Evolutionary conservation across 2,797 vertebrate species (phyloP).

Genomic region (Syngnathus rostellatus): DNA sequence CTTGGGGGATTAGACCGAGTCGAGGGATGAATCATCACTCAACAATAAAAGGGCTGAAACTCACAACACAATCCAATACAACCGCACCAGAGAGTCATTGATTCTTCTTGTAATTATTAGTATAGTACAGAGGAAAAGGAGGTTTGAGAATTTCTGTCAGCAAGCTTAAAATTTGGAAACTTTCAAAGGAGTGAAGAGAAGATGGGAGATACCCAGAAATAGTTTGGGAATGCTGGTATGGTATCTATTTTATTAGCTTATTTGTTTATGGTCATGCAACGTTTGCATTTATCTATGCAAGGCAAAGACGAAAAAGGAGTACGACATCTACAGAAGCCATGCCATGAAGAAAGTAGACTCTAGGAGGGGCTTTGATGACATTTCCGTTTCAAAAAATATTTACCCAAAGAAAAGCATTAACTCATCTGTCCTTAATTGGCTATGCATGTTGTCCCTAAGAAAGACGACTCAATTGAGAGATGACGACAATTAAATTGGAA

Average conservation of each 20-base stretch:
- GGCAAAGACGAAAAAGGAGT: neutral
- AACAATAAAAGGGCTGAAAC: conserved; percentile 6
- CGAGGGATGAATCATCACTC: conserved; percentile 26
- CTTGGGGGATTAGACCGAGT: conserved; percentile 28
- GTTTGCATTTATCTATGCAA: no score
- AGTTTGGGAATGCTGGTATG: neutral
- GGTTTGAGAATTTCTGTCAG: neutral
- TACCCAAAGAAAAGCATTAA: neutral
- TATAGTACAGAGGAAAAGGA: neutral
- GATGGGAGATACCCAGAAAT: neutral
- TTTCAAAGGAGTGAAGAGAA: neutral
- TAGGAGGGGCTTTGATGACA: neutral
- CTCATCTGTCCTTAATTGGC: neutral
- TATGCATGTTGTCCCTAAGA: neutral
- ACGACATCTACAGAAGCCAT: neutral
- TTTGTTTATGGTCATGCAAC: no score
- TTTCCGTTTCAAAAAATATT: neutral
- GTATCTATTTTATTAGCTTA: no score
- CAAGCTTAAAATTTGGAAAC: neutral
- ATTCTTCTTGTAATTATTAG: neutral
- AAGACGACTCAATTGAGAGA: neutral
- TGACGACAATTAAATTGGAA: neutral
- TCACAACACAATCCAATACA: conserved; percentile 11
- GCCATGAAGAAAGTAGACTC: neutral
- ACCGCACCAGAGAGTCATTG: conserved; percentile 1